These are phyloP conservation scores for Periplaneta americana DNA, from an alignment of 1,140 invertebrate genomes.

Conservation along the genomic window DNA sequence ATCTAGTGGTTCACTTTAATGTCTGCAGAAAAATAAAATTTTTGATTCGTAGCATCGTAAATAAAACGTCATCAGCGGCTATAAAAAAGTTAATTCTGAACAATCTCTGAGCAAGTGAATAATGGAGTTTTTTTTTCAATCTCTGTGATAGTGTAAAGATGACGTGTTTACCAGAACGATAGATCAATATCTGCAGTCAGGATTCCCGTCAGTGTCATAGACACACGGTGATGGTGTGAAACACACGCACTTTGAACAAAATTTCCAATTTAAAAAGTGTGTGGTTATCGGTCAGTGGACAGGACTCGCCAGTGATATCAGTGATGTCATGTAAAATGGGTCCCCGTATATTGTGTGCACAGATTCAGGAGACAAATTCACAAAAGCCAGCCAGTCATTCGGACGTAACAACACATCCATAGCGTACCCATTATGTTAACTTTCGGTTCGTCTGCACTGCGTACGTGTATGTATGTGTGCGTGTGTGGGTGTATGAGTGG, in stretches of 20 bases:
- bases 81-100: no score
- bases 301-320: neutral
- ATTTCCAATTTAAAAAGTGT: neutral
- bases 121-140: no score
- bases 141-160: neutral
- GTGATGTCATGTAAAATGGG: neutral
- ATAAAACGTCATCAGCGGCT: no score
- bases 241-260: neutral
- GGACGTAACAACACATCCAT: neutral
- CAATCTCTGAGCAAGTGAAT: no score
- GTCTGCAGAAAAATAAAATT: no score
- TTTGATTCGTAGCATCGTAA: no score
- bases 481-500: neutral
- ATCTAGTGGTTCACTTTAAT: no score
- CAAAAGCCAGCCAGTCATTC: neutral
- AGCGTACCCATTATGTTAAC: neutral
- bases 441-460: neutral
- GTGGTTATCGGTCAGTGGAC: neutral
- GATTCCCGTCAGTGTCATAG: neutral
- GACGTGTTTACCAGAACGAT: neutral
- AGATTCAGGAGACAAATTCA: no score
- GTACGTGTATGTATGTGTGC: neutral
- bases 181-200: neutral
- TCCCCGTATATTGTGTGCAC: neutral
- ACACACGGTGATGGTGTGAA: neutral